These are phyloP conservation scores for Ips typographus DNA, from an alignment of 1,140 invertebrate species.

Conservation along the genomic window DNA sequence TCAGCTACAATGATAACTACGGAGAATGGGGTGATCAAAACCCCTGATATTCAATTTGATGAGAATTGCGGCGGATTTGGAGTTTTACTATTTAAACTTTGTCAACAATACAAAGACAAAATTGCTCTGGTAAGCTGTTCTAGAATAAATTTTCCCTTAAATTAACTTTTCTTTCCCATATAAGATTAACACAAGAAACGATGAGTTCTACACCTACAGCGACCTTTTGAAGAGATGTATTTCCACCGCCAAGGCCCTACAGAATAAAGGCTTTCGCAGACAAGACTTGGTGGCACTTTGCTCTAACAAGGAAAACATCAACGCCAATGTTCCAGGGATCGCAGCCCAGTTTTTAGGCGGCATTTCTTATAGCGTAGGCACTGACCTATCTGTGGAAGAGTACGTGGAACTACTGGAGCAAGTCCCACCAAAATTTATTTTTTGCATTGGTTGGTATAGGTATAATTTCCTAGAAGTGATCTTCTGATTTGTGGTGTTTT, in stretches of 20 bases:
- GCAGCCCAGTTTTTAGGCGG: constrained; percentile 3
- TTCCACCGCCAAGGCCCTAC: background rate
- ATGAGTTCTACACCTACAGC: constrained; percentile 2
- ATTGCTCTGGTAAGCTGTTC: no score
- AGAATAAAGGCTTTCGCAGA: background rate
- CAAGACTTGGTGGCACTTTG: constrained; percentile 15
- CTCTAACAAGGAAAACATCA: constrained; percentile 11
- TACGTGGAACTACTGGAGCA: constrained; percentile 3
- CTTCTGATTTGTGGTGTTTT: background rate
- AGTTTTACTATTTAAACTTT: no score
- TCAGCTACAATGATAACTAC: no score
- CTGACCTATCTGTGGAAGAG: background rate
- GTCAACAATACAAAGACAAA: no score
- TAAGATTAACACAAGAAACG: constrained; percentile 14
- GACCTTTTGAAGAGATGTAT: constrained; percentile 6
- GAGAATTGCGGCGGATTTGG: no score
- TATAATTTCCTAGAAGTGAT: background rate
- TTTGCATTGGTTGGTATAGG: constrained; percentile 4
- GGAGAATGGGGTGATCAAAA: no score
- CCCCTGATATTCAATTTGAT: no score
- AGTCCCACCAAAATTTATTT: constrained; percentile 10
- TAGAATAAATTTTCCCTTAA: no score
- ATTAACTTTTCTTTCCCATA: background rate
- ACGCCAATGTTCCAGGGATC: constrained; percentile 8
- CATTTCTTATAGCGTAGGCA: background rate